phyloP scores from a whole-genome alignment of 2,888 invertebrate genomes.

The Hypomecis atomaria region DNA sequence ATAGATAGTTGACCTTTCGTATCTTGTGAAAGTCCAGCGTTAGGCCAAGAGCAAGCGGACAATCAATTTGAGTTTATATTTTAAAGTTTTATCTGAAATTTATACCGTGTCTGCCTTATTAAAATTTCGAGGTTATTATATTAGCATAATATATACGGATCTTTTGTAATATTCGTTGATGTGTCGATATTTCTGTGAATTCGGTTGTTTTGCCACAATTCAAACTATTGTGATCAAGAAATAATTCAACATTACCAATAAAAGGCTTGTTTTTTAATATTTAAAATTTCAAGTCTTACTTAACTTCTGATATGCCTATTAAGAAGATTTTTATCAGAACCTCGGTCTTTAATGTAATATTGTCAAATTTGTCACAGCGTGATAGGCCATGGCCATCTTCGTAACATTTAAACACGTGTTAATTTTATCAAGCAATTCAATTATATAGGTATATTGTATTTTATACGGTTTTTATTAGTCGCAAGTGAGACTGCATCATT shows the following conservation, averaged over 20 bases:
- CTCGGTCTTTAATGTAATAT: too few species aligned
- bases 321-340: too few species aligned
- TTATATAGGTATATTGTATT: background rate
- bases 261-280: too few species aligned
- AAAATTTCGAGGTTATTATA: slow-evolving; percentile 36
- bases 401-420: background rate
- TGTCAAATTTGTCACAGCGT: slow-evolving; percentile 1
- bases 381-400: background rate
- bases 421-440: slow-evolving; percentile 1
- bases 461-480: background rate
- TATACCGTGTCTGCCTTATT: slow-evolving; percentile 28
- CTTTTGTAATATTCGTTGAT: slow-evolving; percentile 17
- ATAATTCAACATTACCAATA: background rate
- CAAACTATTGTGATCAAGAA: background rate
- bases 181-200: slow-evolving; percentile 9
- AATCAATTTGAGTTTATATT: slow-evolving; percentile 24
- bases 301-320: too few species aligned
- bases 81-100: slow-evolving; percentile 24
- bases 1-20: slow-evolving; percentile 67
- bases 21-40: slow-evolving; percentile 68
- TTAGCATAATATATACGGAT: slow-evolving; percentile 23
- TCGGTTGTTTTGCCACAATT: background rate
- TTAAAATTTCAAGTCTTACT: too few species aligned
- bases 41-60: slow-evolving; percentile 33
- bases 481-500: too few species aligned